Evolutionary conservation across 2,888 invertebrate genomes (phyloP), one percentile per base, ranked within the genome.

Genomic region (Cephus rjabovi): DNA sequence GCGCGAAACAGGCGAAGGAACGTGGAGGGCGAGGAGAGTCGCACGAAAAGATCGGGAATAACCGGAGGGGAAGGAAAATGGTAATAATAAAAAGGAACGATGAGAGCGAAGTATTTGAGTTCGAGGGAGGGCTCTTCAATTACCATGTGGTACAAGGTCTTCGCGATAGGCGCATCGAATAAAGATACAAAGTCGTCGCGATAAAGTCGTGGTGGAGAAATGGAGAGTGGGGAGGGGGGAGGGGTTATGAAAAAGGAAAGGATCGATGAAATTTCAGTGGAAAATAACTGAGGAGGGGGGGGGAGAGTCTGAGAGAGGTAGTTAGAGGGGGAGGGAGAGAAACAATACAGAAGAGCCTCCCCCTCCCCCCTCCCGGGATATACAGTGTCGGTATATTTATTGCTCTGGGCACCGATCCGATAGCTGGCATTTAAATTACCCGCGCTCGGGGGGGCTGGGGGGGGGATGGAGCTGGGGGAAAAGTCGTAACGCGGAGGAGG

Each of bases 391-490:
- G 71, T 34, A 34, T 71, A 34, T 71, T 30, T 30, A 71, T 71
- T 34, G 33, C 40, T 40, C 40, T 40, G 34, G 3, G 74, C 23
- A 33, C 74, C 35, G 34, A 23, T 34, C 9, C 74, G 74, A 74
- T 76, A 77, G 77, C 77, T 80, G 83, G 83, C 80, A 84, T 83
- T 84, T 83, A 84, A 84, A 83, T 84, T 78, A 82, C 79, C 77
- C 6, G 30, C 71, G 31, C 11, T 23, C 76, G 76, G 74, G n/a
- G n/a, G n/a, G n/a, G n/a, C n/a, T 76, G 76, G 74, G 30, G 1
- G 0, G 9, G 70, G 11, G 70, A 1, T 30, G 12, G 79, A 73
- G 80, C 81, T 76, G 71, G 79, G 79, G 81, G 11, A 77, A 34
- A 34, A 34, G n/a, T 33, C 74, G 74, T 34, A n/a, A 34, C 35